Base-by-base conservation (phyloP, 1,140 invertebrate species). In the Brachionus rubens region DNA sequence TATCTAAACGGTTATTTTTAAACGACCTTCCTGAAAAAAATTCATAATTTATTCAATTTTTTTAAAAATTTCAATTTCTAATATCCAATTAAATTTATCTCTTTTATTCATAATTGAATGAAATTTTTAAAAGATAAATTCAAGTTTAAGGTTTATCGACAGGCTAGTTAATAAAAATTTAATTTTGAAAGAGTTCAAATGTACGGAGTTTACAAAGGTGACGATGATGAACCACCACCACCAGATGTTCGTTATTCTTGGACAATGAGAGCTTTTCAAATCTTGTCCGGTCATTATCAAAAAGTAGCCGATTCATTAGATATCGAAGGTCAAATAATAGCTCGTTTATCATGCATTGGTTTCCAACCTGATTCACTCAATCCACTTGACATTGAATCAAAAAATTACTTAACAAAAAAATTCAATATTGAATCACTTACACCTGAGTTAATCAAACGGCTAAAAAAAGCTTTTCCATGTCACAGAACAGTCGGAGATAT, bases 221-320 rank as follows among this genome's bases (percentile, higher is more conserved):
- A 54, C 10, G 52, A 54, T 28, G 52, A 54, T 54, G 52, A 54
- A n/a, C 52, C 52, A 14, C 52, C 52, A 54, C 52, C 52, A 21
- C 52, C 52, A 1, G 52, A 54, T 3, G 52, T 54, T 54, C 52
- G 52, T n/a, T 54, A 54, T 54, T 54, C 52, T 12, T 54, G 52
- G 52, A 54, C 52, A 26, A 54, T 54, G 52, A 24, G 52, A 2
- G 52, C 52, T 12, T 54, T 54, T n/a, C 52, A 54, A 28, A 54
- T 54, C 4, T 21, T 54, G 19, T 54, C 52, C 10, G 52, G 52
- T 2, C 52, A 54, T n/a, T 54, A 54, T 54, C 24, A 54, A n/a
- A 54, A 54, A 54, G 52, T 54, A 12, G 52, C 52, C 12, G 52
- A 54, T 26, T 54, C 52, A 26, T 26, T 54, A 10, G 52, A 54